Conservation (phyloP, 1,140 invertebrate genomes). For the Campoletis sonorensis region DNA sequence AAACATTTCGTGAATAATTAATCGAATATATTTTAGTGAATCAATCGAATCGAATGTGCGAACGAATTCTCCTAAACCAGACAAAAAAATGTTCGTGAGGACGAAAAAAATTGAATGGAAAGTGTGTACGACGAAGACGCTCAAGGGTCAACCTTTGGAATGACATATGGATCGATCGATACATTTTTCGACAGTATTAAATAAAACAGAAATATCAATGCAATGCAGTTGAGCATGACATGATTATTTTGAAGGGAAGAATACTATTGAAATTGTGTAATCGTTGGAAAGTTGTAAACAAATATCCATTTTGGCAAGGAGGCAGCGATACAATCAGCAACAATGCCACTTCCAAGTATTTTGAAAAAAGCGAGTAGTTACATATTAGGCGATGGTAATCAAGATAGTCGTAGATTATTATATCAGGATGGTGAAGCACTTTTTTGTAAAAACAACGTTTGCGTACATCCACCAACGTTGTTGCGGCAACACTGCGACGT, state of each 20-base stretch:
- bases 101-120: neutral
- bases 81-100: neutral
- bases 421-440: constrained; percentile 90
- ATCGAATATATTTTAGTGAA: no score
- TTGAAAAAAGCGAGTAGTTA: constrained; percentile 86
- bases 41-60: no score
- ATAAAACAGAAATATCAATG: no score
- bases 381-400: constrained; percentile 83
- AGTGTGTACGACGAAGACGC: neutral
- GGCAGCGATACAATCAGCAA: neutral
- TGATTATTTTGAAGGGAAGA: neutral
- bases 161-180: no score
- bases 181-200: no score
- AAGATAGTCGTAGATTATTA: constrained; percentile 65
- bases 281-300: constrained; percentile 39
- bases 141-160: no score
- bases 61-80: neutral
- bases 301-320: neutral
- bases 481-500: constrained; percentile 87
- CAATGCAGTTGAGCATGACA: no score
- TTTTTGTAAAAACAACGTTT: constrained; percentile 96
- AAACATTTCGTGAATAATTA: neutral
- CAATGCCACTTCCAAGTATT: constrained; percentile 86
- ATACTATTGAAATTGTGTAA: neutral
- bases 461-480: constrained; percentile 93